Base-by-base conservation (phyloP, 2,888 invertebrate species). In the Cephus nigrinus region DNA sequence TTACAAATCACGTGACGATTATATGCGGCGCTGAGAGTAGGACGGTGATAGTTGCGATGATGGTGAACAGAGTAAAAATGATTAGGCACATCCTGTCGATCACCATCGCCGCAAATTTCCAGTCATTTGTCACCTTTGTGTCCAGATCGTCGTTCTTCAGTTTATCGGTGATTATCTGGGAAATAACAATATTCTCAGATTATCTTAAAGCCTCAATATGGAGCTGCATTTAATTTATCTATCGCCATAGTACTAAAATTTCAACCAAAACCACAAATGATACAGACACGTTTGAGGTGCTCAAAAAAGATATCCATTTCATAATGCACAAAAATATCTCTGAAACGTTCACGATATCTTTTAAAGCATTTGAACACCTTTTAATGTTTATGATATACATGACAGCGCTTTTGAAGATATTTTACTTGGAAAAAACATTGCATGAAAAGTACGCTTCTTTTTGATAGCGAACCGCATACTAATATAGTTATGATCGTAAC, bases 81-180 rank as follows among this genome's bases (percentile, higher is more conserved):
- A 98, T 98, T 95, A 99, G 97, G 96, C 99, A 99, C 95, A 98
- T 95, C 95, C 98, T 96, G 95, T 99, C 99, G 94, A 99, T 98
- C 94, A 99, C 98, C 98, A 98, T 98, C 93, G 98, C 98, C 93
- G 98, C 98, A 94, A 98, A 99, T 94, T 98, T 98, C 99, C 99
- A 99, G 96, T 98, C 98, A 94, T 97, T 97, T 93, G 98, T 96
- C 92, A 98, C 94, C 93, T 97, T 97, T 93, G 96, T 96, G 91
- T 97, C 96, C 92, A 97, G 97, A 93, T 99, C 98, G 92, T 98
- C 98, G 93, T 97, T 96, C 92, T 97, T 96, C 94, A 98, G 95
- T 94, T 98, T 96, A 88, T 93, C 93, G 78, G 95, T 95, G 87
- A 95, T 94, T 90, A 93, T 93, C 88, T 93, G 93, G 55, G 91